Percentiles rank a stretch among this genome's conserved stretches.
Conservation (phyloP, 2,113 vertebrate species). For the Ochotona curzoniae region DNA sequence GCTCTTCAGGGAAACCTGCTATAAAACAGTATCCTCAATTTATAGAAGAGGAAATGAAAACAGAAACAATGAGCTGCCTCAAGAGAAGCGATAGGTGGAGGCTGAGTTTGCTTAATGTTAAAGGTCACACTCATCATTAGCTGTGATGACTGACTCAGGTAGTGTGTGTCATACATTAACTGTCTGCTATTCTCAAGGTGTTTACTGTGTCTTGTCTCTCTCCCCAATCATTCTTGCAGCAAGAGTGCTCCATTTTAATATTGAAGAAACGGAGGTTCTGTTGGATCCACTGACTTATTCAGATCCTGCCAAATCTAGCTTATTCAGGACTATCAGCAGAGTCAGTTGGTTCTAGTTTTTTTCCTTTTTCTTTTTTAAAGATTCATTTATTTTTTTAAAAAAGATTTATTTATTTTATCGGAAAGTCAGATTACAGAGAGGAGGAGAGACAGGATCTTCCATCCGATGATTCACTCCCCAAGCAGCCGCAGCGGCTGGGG, state of each 20-base stretch:
- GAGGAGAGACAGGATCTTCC: too few relatives aligned
- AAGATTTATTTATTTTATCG: too few relatives aligned
- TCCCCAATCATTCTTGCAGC: not conserved
- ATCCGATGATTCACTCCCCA: too few relatives aligned
- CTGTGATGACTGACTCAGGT: not conserved
- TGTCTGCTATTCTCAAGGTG: not conserved
- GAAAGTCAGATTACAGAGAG: too few relatives aligned
- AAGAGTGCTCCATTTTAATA: slow-evolving; percentile 35
- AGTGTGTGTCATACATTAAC: not conserved
- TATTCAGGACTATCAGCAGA: not conserved
- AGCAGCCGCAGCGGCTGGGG: too few relatives aligned
- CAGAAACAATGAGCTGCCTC: slow-evolving; percentile 12
- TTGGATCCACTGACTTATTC: not conserved
- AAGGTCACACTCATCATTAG: not conserved
- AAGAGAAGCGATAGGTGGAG: slow-evolving; percentile 29
- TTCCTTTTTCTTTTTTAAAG: too few relatives aligned
- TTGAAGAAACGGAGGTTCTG: not conserved
- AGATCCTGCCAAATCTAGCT: slow-evolving; percentile 10
- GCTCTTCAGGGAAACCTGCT: not conserved
- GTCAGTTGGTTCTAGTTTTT: not conserved
- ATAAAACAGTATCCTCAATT: slow-evolving; percentile 13
- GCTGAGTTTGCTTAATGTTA: slow-evolving; percentile 15
- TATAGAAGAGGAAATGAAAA: slow-evolving; percentile 44
- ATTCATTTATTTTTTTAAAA: too few relatives aligned
- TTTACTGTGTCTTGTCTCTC: slow-evolving; percentile 7